Conservation (phyloP, 2,797 vertebrate genomes). For the Gymnocypris eckloni region DNA sequence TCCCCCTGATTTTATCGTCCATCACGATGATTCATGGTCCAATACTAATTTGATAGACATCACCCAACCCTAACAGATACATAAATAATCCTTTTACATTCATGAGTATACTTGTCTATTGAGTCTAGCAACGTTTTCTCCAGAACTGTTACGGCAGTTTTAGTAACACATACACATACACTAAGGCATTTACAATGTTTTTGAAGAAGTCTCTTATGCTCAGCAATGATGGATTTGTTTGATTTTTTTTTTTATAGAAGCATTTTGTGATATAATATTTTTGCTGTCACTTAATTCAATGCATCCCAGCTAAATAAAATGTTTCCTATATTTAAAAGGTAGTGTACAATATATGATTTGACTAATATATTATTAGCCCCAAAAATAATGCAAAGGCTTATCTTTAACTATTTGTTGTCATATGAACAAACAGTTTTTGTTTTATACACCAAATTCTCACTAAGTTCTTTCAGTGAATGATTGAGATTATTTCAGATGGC, state of each 20-base stretch:
- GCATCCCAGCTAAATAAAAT: not conserved
- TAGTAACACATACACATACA: not conserved
- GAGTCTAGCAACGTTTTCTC: slow-evolving; percentile 7
- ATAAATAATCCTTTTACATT: not conserved
- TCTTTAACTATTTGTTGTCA: not conserved
- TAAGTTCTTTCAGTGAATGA: not conserved
- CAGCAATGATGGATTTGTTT: slow-evolving; percentile 14
- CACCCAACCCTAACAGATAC: not conserved
- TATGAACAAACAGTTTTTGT: not conserved
- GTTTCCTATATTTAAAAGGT: not conserved
- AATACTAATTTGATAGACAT: too few species aligned
- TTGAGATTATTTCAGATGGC: not conserved
- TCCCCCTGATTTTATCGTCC: too few species aligned
- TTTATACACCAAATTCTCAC: too few species aligned
- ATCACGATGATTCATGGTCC: too few species aligned
- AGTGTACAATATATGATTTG: not conserved
- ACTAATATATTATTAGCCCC: not conserved
- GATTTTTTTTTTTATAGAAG: not conserved
- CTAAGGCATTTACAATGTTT: not conserved
- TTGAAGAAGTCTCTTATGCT: slow-evolving; percentile 10
- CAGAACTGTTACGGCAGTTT: not conserved
- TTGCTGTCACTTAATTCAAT: not conserved
- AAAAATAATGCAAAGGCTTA: not conserved
- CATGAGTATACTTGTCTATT: not conserved
- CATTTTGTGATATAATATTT: not conserved